These are phyloP conservation scores for Mystacides longicornis DNA, from an alignment of 2,888 invertebrate genomes.

Conservation along the genomic window DNA sequence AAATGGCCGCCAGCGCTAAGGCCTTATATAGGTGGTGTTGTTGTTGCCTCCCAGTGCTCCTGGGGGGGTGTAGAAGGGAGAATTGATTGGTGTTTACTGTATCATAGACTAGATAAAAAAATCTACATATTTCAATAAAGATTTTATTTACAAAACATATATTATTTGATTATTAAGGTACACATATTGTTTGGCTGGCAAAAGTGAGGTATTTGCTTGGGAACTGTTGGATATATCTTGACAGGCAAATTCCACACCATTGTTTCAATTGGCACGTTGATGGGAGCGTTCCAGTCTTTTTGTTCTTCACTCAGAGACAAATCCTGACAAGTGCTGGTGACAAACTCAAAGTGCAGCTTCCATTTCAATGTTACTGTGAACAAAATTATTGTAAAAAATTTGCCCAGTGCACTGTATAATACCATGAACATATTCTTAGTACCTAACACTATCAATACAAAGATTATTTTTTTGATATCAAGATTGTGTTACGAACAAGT, in stretches of 20 bases:
- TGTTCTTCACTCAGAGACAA: constrained; percentile 51
- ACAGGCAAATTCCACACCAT: constrained; percentile 98
- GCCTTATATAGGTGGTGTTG: no score
- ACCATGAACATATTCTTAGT: no score
- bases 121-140: no score
- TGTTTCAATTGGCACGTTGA: constrained; percentile 86
- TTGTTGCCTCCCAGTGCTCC: no score
- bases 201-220: constrained; percentile 69
- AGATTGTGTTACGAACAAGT: no score
- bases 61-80: no score
- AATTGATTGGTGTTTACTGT: no score
- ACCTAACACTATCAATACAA: no score
- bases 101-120: no score
- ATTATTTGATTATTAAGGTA: constrained; percentile 36
- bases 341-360: constrained; percentile 97
- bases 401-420: not conserved
- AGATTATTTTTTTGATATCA: no score
- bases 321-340: constrained; percentile 66
- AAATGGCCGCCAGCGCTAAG: no score
- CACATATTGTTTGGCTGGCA: constrained; percentile 44
- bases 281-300: constrained; percentile 75
- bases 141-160: constrained; percentile 7
- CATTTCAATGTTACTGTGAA: constrained; percentile 73
- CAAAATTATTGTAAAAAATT: not conserved
- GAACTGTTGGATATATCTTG: constrained; percentile 86